Conservation (phyloP, 2,888 invertebrate species). For the Ceriagrion tenellum region DNA sequence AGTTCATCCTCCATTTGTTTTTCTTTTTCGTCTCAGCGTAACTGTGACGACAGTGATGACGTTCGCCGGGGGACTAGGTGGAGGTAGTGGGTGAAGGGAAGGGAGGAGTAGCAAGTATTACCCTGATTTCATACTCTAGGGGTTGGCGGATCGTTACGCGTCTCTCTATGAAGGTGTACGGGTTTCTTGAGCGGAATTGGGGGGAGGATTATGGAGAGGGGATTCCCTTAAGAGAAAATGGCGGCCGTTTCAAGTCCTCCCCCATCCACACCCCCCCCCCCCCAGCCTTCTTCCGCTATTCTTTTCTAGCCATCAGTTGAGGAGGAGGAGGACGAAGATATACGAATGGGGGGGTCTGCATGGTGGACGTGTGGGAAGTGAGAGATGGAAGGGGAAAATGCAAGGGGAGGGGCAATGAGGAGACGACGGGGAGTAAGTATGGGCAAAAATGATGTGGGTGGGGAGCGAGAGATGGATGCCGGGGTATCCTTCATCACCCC, state of each 20-base stretch:
- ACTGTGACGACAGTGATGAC: background rate
- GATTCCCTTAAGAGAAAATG: background rate
- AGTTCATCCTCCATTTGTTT: background rate
- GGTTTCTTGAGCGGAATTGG: background rate
- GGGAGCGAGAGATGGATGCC: background rate
- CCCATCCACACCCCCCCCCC: background rate
- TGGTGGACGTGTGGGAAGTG: background rate
- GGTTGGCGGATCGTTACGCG: background rate
- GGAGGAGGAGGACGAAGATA: background rate
- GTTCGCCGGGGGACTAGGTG: too few species aligned
- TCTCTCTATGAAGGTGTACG: background rate
- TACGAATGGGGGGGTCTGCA: background rate
- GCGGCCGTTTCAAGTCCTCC: background rate
- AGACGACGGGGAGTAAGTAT: background rate
- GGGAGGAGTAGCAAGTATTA: background rate
- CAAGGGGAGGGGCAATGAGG: background rate
- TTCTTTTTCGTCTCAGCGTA: background rate
- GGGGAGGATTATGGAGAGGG: background rate
- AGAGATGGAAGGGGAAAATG: too few species aligned
- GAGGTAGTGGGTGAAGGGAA: background rate
- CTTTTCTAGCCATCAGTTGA: background rate
- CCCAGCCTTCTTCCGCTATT: background rate
- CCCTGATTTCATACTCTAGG: background rate
- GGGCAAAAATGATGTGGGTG: background rate
- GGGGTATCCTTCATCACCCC: slow-evolving; percentile 16